Evolutionary conservation across 2,113 vertebrate species (phyloP).

Genomic region (Cariama cristata): DNA sequence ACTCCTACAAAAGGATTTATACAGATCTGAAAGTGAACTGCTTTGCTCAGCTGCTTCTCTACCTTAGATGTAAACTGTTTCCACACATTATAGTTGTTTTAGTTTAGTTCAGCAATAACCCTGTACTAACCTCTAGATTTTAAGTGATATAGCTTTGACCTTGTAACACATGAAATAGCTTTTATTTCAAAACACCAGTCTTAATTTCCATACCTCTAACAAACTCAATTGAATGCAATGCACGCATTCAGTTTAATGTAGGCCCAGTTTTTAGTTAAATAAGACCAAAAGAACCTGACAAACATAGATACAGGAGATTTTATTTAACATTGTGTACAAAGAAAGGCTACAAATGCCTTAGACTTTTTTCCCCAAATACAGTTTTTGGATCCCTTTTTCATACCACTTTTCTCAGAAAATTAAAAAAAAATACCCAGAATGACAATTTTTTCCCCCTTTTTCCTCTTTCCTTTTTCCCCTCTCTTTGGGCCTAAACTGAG

Average conservation of each 20-base stretch:
- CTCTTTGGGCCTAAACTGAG: constrained; percentile 29
- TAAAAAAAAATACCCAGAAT: background rate
- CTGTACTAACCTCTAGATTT: background rate
- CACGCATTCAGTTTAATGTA: background rate
- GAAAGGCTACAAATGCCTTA: constrained; percentile 76
- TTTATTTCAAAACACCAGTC: background rate
- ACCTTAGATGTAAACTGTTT: background rate
- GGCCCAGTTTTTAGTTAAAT: constrained; percentile 1
- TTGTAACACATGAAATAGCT: background rate
- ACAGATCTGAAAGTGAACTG: background rate
- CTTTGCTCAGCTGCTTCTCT: background rate
- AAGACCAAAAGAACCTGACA: constrained; percentile 24
- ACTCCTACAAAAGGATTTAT: background rate
- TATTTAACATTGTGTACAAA: constrained; percentile 83
- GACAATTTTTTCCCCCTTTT: background rate
- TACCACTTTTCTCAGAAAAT: constrained; percentile 61
- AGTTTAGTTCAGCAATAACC: background rate
- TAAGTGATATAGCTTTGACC: background rate
- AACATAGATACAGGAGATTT: constrained; percentile 74
- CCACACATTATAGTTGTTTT: background rate
- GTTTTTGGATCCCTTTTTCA: constrained; percentile 68
- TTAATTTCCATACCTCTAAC: background rate
- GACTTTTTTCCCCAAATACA: constrained; percentile 53
- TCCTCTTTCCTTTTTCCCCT: background rate
- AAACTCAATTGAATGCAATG: background rate